Evolutionary conservation across 2,888 invertebrate genomes (phyloP).

Genomic region (Xylocampa areola): DNA sequence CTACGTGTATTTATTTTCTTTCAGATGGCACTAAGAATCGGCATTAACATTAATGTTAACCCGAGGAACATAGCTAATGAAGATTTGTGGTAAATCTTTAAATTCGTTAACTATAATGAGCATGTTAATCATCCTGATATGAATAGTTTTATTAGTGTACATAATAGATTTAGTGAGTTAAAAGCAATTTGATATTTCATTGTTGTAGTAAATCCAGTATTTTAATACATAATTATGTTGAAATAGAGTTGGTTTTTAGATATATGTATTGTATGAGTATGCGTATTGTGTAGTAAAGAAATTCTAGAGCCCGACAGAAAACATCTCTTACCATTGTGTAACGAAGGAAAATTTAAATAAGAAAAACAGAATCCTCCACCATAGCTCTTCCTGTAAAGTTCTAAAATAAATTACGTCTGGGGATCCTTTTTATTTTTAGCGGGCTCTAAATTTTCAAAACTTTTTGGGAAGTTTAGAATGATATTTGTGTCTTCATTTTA

Average conservation of each 20-base stretch:
- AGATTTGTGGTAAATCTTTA: constrained; percentile 59
- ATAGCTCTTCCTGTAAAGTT: too few species aligned
- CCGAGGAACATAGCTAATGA: constrained; percentile 42
- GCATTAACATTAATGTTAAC: constrained; percentile 53
- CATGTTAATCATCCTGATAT: constrained; percentile 84
- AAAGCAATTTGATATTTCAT: constrained; percentile 79
- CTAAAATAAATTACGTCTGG: too few species aligned
- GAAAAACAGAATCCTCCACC: too few species aligned
- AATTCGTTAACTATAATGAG: constrained; percentile 82
- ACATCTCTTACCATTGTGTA: constrained; percentile 51
- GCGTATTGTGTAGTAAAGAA: constrained; percentile 80
- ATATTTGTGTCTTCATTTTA: constrained; percentile 63
- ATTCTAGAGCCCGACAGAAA: constrained; percentile 67
- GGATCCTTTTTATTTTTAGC: too few species aligned
- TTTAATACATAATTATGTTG: constrained; percentile 75
- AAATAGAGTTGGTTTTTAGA: constrained; percentile 78
- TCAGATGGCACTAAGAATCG: constrained; percentile 74
- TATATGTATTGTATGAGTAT: constrained; percentile 75
- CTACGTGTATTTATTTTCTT: constrained; percentile 69
- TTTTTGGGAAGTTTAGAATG: constrained; percentile 71
- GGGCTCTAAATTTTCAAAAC: constrained; percentile 56
- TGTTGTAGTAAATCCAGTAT: constrained; percentile 85
- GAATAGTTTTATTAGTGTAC: constrained; percentile 78
- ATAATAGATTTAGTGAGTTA: constrained; percentile 79
- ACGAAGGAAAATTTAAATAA: constrained; percentile 2